Evolutionary conservation across 2,888 invertebrate genomes (phyloP), one percentile per base, ranked within the genome.

Genomic region (Ophion slaviceki): DNA sequence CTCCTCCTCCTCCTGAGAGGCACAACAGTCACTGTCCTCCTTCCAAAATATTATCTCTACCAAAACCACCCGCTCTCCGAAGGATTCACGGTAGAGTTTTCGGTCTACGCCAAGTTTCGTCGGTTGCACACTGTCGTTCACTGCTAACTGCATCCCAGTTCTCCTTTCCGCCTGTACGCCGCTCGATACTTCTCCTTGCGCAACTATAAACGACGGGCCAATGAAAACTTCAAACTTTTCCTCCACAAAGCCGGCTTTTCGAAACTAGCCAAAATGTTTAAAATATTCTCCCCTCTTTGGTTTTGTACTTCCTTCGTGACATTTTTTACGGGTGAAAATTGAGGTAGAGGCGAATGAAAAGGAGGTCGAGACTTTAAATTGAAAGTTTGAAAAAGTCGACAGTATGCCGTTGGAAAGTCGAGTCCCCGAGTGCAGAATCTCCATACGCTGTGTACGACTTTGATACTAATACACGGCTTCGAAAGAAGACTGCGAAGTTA

Each of bases 41-140:
- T 61, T 70, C 75, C 85, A 85, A 88, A 89, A 89, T 90, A 90
- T 90, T 90, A 89, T 90, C 88, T 88, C 89, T 89, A 82, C 85
- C 84, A 80, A 85, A 74, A 59, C 67, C 67, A 20, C 28, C n/a
- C 45, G 53, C 74, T 32, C 74, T 85, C 81, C 87, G 77, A 85
- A 85, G 82, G 78, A 82, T 81, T 86, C 82, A 59, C 71, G 71
- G 6, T 20, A 53, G 75, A 82, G 82, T 85, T 82, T 45, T 40
- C 59, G 64, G 82, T 70, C 53, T 14, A 17, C 40, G 24, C 77
- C 76, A 82, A 82, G 82, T 86, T 82, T 82, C 67, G 80, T 71
- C 57, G 80, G 77, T 82, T 85, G 70, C 66, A 77, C 64, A 68
- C 47, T 59, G 76, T 74, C 67, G 72, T 68, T 75, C 76, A 66